Percentiles rank a stretch among this genome's conserved stretches.
Conservation (phyloP, 2,113 vertebrate genomes). For the Tachysurus fulvidraco region DNA sequence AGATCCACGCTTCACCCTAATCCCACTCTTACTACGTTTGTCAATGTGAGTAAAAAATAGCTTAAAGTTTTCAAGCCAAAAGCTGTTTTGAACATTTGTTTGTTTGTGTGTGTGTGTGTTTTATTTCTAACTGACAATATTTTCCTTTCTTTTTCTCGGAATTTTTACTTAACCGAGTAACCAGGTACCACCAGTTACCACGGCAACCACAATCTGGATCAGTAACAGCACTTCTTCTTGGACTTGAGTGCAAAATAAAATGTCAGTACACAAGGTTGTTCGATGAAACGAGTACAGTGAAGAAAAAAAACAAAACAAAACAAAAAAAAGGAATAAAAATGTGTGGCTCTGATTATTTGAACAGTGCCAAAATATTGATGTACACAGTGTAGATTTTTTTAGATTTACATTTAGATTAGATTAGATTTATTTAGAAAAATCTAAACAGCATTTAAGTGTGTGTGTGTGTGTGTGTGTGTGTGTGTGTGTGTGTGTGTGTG, state of each 20-base stretch:
- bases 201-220: not conserved
- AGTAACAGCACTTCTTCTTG: not conserved
- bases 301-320: not conserved
- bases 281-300: not conserved
- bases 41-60: too few species aligned
- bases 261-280: not conserved
- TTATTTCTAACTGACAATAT: too few species aligned
- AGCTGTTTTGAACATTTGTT: too few species aligned
- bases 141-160: not conserved
- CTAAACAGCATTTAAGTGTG: not conserved
- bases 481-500: not conserved
- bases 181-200: not conserved
- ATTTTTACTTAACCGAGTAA: not conserved
- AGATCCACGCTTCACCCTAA: too few species aligned
- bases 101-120: too few species aligned
- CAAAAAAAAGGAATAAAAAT: not conserved
- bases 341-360: not conserved
- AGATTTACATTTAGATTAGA: too few species aligned
- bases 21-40: too few species aligned
- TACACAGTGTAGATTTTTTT: not conserved
- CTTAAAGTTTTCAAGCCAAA: too few species aligned
- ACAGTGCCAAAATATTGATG: too few species aligned
- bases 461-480: not conserved
- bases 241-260: not conserved
- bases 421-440: not conserved